A percentile compares a stretch with the other conserved stretches of the same genome.
Evolutionary conservation across 1,140 invertebrate species (phyloP).

Genomic region (Anastrepha ludens): DNA sequence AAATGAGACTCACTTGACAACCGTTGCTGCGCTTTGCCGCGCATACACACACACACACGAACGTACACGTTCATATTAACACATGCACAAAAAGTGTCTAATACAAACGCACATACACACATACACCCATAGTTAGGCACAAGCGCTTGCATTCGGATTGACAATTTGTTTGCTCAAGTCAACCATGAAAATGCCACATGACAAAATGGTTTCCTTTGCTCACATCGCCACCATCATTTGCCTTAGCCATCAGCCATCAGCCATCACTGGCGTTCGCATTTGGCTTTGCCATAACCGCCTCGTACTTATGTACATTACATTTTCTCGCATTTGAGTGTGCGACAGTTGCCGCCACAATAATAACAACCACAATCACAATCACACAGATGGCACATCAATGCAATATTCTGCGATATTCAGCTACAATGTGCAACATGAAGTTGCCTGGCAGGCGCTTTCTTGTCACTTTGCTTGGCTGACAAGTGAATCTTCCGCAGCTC

Average conservation of each 20-base stretch:
- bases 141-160: conserved; percentile 36
- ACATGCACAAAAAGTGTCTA: not conserved
- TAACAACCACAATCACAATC: not conserved
- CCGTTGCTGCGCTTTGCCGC: not conserved
- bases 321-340: conserved; percentile 30
- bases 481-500: conserved; percentile 37
- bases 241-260: conserved; percentile 18
- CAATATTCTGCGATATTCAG: not conserved
- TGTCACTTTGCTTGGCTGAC: conserved; percentile 30
- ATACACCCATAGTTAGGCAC: not conserved
- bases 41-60: not conserved
- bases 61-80: not conserved
- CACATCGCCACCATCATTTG: conserved; percentile 18
- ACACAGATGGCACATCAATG: not conserved
- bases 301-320: conserved; percentile 43
- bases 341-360: conserved; percentile 47
- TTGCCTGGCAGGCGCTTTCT: conserved; percentile 19
- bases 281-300: conserved; percentile 5
- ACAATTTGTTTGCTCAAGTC: conserved; percentile 57
- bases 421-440: conserved; percentile 43
- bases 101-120: not conserved
- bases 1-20: conserved; percentile 43
- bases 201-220: conserved; percentile 55
- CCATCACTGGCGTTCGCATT: not conserved
- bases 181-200: conserved; percentile 54